These are phyloP conservation scores for Xestia c-nigrum DNA, from an alignment of 2,888 invertebrate genomes.

Conservation along the genomic window DNA sequence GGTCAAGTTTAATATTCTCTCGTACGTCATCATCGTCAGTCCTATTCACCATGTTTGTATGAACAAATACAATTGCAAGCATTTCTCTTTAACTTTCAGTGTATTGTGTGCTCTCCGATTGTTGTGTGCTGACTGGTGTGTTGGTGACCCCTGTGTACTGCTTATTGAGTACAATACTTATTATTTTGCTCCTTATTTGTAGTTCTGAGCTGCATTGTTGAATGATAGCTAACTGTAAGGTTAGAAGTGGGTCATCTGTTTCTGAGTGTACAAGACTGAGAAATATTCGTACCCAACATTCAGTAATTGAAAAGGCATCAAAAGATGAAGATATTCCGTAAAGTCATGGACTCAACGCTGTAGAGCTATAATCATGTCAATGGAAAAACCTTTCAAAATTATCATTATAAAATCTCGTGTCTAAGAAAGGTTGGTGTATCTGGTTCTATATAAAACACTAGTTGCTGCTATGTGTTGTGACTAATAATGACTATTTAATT, in stretches of 20 bases:
- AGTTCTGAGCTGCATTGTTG: slow-evolving; percentile 3
- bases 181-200: slow-evolving; percentile 36
- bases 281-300: not conserved
- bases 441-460: not conserved
- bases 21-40: slow-evolving; percentile 34
- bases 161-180: slow-evolving; percentile 24
- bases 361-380: no score
- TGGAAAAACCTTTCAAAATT: not conserved
- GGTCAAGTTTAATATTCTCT: slow-evolving; percentile 39
- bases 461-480: not conserved
- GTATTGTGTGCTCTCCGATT: slow-evolving; percentile 34
- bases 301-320: not conserved
- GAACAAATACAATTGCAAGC: slow-evolving; percentile 15
- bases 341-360: not conserved
- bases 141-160: slow-evolving; percentile 26
- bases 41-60: slow-evolving; percentile 32
- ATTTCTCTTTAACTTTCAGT: slow-evolving; percentile 49
- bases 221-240: not conserved
- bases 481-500: not conserved
- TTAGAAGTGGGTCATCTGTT: not conserved
- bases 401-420: not conserved
- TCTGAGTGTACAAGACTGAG: no score
- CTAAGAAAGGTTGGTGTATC: not conserved
- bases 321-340: not conserved
- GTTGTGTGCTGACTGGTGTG: slow-evolving; percentile 15